Base-by-base conservation (phyloP, 2,888 invertebrate species). In the Lasioglossum zephyrum region DNA sequence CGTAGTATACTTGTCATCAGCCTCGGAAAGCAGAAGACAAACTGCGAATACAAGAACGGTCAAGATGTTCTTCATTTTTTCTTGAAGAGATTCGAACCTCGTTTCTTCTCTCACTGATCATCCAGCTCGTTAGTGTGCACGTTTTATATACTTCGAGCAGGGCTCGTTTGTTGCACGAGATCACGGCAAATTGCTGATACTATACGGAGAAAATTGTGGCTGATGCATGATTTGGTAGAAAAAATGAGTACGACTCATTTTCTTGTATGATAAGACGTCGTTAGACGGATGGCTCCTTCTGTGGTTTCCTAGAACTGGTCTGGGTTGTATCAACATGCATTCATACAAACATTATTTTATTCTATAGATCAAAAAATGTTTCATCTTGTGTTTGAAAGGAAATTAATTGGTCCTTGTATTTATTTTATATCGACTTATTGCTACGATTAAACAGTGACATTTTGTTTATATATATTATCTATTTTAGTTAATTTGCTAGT, bases 1-100 rank as follows among this genome's bases (percentile, higher is more conserved):
- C 81, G 96, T 96, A 0, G 97, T 96, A 92, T 97, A 97, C 36
- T 41, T 77, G 0, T 87, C 83, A 4, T 90, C 90, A 11, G 82
- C 84, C 31, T 22, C 60, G 18, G 39, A 31, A 31, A 77, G 39
- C 72, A 83, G 72, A 49, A 76, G 73, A 36, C 81, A 75, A 36
- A 77, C 31, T 44, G 44, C 66, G 31, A 36, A n/a, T 22, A 73
- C 47, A 36, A 88, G 63, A 63, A 82, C 47, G 11, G 76, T 74
- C 47, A 81, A 60, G 16, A 82, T 60, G 16, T 70, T 79, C 69
- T 69, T 85, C 91, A 91, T 91, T 36, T 57, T 57, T 86, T 49
- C 13, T 47, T 39, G 31, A 26, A 41, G 22, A 77, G 82, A 73
- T 82, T 70, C 77, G 73, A 73, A 79, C 73, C 70, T 72, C 60